phyloP scores from a whole-genome alignment of 2,113 vertebrate genomes.

The Capreolus pygargus region DNA sequence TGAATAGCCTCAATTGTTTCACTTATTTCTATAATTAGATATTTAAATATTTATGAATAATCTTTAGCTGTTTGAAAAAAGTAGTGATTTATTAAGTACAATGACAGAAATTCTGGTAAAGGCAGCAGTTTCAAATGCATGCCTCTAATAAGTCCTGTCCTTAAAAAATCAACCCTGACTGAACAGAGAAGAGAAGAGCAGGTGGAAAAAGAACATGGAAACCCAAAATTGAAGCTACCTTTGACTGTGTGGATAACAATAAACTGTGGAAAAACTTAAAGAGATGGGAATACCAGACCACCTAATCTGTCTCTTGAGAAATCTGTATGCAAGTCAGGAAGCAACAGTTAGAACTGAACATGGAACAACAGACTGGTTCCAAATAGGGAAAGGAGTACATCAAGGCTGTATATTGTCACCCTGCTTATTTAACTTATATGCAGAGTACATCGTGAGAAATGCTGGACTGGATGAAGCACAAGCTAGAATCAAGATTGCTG shows the following conservation, averaged over 20 bases:
- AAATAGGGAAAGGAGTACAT: neutral
- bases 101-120: neutral
- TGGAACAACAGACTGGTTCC: neutral
- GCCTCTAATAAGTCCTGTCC: neutral
- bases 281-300: neutral
- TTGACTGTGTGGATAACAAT: neutral
- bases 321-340: neutral
- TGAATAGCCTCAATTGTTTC: neutral
- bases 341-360: neutral
- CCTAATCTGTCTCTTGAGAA: neutral
- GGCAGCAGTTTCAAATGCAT: neutral
- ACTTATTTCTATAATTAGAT: neutral
- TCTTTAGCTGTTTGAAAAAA: neutral
- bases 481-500: neutral
- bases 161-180: neutral
- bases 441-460: neutral
- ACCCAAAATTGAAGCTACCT: neutral
- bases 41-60: slow-evolving; percentile 17
- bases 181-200: neutral
- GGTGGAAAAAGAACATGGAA: neutral
- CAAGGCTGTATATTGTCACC: neutral
- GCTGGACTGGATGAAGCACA: neutral
- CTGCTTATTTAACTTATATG: neutral
- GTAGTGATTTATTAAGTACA: neutral
- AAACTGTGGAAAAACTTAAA: neutral